Conservation (phyloP, 2,888 invertebrate genomes). For the Netelia inedita region DNA sequence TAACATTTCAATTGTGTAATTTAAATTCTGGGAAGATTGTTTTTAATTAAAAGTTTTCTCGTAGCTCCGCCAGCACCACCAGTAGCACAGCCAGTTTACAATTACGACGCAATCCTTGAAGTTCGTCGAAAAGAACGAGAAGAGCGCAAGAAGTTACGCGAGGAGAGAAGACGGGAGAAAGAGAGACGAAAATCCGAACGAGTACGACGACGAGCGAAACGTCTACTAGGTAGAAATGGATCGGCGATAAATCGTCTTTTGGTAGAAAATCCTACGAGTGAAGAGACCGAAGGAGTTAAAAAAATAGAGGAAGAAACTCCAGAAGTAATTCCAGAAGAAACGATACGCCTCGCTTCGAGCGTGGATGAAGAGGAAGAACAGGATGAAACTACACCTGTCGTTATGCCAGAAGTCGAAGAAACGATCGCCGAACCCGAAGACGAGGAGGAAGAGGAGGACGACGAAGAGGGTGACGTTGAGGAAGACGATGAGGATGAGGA, state of each 20-base stretch:
- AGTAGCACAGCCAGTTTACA: slow-evolving; percentile 80
- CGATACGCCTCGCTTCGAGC: slow-evolving; percentile 17
- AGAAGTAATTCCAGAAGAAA: slow-evolving; percentile 60
- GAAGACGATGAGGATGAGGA: slow-evolving; percentile 74
- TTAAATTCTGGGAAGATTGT: neutral
- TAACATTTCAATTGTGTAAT: neutral
- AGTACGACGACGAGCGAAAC: slow-evolving; percentile 78
- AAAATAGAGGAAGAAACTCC: slow-evolving; percentile 51
- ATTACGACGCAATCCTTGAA: slow-evolving; percentile 83
- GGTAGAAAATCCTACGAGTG: slow-evolving; percentile 29
- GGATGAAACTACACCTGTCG: slow-evolving; percentile 56
- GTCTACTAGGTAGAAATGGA: slow-evolving; percentile 61
- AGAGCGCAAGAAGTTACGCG: slow-evolving; percentile 80
- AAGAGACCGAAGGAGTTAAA: slow-evolving; percentile 55
- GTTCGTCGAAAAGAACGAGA: slow-evolving; percentile 81
- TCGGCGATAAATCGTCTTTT: slow-evolving; percentile 58
- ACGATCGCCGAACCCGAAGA: slow-evolving; percentile 74
- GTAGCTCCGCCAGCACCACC: slow-evolving; percentile 64
- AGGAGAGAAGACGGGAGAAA: slow-evolving; percentile 80
- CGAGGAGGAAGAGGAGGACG: slow-evolving; percentile 73
- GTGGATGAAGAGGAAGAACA: slow-evolving; percentile 73
- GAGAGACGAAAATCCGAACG: slow-evolving; percentile 80
- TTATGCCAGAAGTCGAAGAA: slow-evolving; percentile 72
- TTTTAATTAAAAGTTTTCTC: neutral
- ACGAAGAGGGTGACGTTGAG: slow-evolving; percentile 74